Evolutionary conservation across 2,113 vertebrate genomes (phyloP).

Genomic region (Myrmecophaga tridactyla): DNA sequence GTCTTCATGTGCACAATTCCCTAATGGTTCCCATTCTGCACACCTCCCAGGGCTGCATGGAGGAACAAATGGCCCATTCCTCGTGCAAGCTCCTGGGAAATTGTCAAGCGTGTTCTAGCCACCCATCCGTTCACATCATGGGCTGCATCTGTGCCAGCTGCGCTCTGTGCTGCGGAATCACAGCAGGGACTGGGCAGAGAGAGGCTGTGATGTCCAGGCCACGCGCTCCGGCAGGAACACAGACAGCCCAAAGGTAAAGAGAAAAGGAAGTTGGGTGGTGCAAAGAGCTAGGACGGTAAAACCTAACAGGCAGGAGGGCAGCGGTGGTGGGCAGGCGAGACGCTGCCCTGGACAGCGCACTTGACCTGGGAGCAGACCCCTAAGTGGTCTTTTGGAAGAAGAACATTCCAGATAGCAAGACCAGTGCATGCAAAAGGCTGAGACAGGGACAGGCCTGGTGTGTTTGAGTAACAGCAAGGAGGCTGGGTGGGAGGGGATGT

Average conservation of each 20-base stretch:
- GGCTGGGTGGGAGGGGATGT: no score
- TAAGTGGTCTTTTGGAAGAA: background rate
- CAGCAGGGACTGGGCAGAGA: background rate
- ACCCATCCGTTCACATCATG: accelerated
- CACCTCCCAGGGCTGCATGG: no score
- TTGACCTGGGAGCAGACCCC: background rate
- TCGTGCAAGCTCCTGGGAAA: accelerated
- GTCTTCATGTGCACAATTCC: background rate
- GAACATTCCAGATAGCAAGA: background rate
- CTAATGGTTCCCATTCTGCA: background rate
- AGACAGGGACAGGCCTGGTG: no score
- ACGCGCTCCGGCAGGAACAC: accelerated
- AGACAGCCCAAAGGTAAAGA: background rate
- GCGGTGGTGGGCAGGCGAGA: background rate
- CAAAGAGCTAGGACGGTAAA: no score
- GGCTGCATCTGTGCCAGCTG: background rate
- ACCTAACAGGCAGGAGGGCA: no score
- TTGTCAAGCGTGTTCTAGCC: background rate
- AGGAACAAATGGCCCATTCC: background rate
- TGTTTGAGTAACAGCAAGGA: background rate
- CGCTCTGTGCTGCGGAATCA: background rate
- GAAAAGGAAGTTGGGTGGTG: accelerated
- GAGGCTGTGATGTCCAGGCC: accelerated
- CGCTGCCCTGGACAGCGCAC: accelerated
- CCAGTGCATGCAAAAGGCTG: accelerated